These are phyloP conservation scores for Typhlichthys eigenmanni DNA, from an alignment of 2,797 vertebrate genomes.

Conservation along the genomic window DNA sequence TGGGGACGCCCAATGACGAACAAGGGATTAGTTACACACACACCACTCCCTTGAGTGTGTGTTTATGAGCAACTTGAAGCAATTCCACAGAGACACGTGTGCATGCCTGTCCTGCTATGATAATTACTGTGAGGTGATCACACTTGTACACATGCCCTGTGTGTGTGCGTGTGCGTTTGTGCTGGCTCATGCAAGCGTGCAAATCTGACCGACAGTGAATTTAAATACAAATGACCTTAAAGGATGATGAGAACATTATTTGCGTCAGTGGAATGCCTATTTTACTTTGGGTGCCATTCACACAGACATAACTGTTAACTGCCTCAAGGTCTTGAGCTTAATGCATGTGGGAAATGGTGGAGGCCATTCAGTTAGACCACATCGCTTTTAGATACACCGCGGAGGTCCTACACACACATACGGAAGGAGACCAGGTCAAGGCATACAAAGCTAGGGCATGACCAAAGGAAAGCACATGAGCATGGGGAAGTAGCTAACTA, in stretches of 20 bases:
- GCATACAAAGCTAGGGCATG: constrained; percentile 50
- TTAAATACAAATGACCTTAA: constrained; percentile 18
- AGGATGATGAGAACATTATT: constrained; percentile 22
- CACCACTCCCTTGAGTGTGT: constrained; percentile 59
- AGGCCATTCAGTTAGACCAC: constrained; percentile 27
- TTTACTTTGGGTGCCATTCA: constrained; percentile 10
- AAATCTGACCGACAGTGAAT: constrained; percentile 13
- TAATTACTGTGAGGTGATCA: constrained; percentile 57
- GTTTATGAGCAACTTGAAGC: constrained; percentile 56
- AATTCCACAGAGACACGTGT: constrained; percentile 66
- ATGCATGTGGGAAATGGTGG: constrained; percentile 12
- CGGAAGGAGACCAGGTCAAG: constrained; percentile 51
- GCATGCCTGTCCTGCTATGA: constrained; percentile 69
- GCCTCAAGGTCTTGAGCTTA: constrained; percentile 2
- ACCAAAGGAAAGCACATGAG: constrained; percentile 43
- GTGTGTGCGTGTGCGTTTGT: constrained; percentile 31
- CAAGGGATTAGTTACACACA: constrained; percentile 65
- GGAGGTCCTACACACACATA: constrained; percentile 18
- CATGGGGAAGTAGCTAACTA: constrained; percentile 30
- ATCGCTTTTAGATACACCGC: constrained; percentile 1
- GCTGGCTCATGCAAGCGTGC: background rate
- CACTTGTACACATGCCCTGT: constrained; percentile 20
- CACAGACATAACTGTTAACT: constrained; percentile 6
- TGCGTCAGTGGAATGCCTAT: constrained; percentile 20
- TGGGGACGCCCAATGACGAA: constrained; percentile 71